These are phyloP conservation scores for Nautilus pompilius DNA, from an alignment of 1,140 invertebrate species.

Conservation along the genomic window DNA sequence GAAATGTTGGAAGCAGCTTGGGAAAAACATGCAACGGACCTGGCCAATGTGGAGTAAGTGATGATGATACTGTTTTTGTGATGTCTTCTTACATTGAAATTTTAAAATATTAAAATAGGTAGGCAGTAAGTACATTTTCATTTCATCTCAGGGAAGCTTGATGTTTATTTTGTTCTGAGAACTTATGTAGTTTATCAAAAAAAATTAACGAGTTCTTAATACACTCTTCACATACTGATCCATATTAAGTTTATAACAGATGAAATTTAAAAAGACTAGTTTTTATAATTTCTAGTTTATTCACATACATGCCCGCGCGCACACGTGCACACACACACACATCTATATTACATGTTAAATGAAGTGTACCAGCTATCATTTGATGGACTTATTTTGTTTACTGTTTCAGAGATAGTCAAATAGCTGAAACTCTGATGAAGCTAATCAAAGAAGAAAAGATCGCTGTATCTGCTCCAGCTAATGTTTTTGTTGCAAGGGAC, in stretches of 20 bases:
- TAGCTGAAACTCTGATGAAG: conserved; percentile 51
- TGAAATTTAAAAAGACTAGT: too few species aligned
- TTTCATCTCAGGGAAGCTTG: neutral
- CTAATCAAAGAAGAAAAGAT: conserved; percentile 66
- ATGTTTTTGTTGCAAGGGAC: conserved; percentile 71
- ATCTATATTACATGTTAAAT: too few species aligned
- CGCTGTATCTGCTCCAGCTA: conserved; percentile 64
- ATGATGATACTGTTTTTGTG: neutral
- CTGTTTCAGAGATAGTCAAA: conserved; percentile 56
- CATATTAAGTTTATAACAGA: too few species aligned
- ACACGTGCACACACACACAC: too few species aligned
- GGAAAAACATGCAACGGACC: conserved; percentile 82
- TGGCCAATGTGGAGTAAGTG: conserved; percentile 46
- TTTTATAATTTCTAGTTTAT: too few species aligned
- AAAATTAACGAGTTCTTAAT: too few species aligned
- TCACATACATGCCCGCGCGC: too few species aligned
- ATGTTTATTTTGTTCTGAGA: too few species aligned
- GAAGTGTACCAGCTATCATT: too few species aligned
- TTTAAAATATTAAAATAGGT: neutral
- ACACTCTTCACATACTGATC: too few species aligned
- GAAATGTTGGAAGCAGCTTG: conserved; percentile 92
- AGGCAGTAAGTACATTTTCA: neutral
- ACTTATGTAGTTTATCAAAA: too few species aligned
- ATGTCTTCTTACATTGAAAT: neutral
- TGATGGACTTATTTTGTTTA: too few species aligned